A percentile compares a stretch with the other conserved stretches of the same genome.
phyloP scores from a whole-genome alignment of 2,888 invertebrate genomes.

The Sesamia inferens region DNA sequence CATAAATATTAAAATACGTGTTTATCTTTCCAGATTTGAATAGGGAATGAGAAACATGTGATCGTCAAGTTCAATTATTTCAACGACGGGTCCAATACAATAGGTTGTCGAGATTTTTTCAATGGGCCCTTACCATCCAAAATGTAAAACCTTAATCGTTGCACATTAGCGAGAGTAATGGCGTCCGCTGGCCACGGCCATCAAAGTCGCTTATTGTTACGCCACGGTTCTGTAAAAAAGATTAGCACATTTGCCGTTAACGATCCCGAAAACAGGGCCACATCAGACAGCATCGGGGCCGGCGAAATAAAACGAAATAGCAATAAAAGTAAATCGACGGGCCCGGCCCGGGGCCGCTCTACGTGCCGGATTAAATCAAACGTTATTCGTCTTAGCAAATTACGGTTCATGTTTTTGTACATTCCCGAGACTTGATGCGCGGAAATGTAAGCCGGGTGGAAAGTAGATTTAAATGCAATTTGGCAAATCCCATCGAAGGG shows the following conservation, averaged over 20 bases:
- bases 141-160: constrained; percentile 81
- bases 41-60: constrained; percentile 46
- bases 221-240: constrained; percentile 84
- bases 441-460: constrained; percentile 78
- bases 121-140: constrained; percentile 70
- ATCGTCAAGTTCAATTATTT: constrained; percentile 61
- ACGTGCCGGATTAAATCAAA: constrained; percentile 89
- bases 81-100: constrained; percentile 61
- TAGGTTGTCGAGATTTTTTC: constrained; percentile 65
- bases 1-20: constrained; percentile 54
- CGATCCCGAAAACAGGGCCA: constrained; percentile 87
- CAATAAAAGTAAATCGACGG: constrained; percentile 89
- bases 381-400: constrained; percentile 89
- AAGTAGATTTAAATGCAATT: constrained; percentile 80
- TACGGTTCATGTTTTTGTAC: constrained; percentile 86
- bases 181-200: constrained; percentile 74
- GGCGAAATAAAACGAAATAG: constrained; percentile 87
- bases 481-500: constrained; percentile 70
- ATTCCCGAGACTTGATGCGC: constrained; percentile 79
- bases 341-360: constrained; percentile 76
- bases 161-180: constrained; percentile 80
- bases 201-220: constrained; percentile 82
- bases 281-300: constrained; percentile 81
- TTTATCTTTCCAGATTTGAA: constrained; percentile 52
- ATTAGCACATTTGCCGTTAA: constrained; percentile 89